A percentile compares a stretch with the other conserved stretches of the same genome.
phyloP scores from a whole-genome alignment of 2,797 vertebrate genomes.

The Gephyroberyx darwinii region DNA sequence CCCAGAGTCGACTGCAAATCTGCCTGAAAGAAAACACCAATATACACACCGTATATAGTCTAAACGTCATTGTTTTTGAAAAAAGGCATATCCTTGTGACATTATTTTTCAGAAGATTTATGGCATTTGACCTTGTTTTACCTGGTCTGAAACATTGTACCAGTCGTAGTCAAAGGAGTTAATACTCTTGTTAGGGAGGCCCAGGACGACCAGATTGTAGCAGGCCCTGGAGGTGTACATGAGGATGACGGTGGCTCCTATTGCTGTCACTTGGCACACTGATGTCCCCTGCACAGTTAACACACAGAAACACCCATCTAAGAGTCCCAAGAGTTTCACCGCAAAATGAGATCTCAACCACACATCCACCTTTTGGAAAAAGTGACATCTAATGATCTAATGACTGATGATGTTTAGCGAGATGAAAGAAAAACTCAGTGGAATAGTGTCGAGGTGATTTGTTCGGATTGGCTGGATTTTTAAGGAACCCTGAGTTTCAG shows the following conservation, averaged over 20 bases:
- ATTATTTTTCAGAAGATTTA: background rate
- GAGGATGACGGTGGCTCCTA: conserved; percentile 90
- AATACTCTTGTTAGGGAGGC: conserved; percentile 87
- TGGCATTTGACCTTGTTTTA: conserved; percentile 58
- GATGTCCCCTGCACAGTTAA: conserved; percentile 88
- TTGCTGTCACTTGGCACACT: conserved; percentile 92
- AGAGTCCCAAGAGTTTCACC: background rate
- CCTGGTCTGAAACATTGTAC: conserved; percentile 99
- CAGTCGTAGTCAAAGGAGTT: conserved; percentile 95
- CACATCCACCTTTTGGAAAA: too few relatives aligned
- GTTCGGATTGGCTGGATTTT: background rate
- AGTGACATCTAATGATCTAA: too few relatives aligned
- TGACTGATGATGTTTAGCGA: too few relatives aligned
- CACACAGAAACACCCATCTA: background rate
- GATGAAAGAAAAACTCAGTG: too few relatives aligned
- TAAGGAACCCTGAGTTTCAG: background rate
- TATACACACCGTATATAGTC: background rate
- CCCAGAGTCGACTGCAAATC: conserved; percentile 92
- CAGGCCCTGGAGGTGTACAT: conserved; percentile 94
- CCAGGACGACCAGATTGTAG: conserved; percentile 94
- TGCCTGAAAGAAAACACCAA: conserved; percentile 79
- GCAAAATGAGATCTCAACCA: background rate
- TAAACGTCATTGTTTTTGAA: background rate
- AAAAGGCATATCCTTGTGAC: background rate
- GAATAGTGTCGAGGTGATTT: too few relatives aligned